These are phyloP conservation scores for Nibea coibor DNA, from an alignment of 2,113 vertebrate genomes.

Conservation along the genomic window DNA sequence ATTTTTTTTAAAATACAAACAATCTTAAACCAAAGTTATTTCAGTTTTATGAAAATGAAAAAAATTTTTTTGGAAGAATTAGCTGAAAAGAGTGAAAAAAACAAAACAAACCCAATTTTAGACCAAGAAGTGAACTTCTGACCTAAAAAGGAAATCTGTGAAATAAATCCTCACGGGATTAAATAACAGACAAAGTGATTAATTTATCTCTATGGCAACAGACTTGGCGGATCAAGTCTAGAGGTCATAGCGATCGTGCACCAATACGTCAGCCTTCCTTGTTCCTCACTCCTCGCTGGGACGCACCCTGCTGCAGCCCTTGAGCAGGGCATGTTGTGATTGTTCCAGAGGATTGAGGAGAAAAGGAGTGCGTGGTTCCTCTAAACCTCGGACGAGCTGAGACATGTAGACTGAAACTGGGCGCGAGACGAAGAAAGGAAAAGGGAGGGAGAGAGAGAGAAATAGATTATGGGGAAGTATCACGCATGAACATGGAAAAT, in stretches of 20 bases:
- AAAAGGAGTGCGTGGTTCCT: slow-evolving; percentile 71
- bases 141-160: not conserved
- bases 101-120: not conserved
- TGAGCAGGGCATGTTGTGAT: slow-evolving; percentile 66
- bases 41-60: not conserved
- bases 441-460: slow-evolving; percentile 68
- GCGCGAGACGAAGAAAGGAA: slow-evolving; percentile 72
- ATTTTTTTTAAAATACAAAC: not conserved
- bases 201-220: slow-evolving; percentile 32
- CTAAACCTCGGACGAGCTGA: slow-evolving; percentile 66
- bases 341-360: slow-evolving; percentile 68
- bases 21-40: not conserved
- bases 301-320: slow-evolving; percentile 63
- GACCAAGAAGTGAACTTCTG: not conserved
- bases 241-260: slow-evolving; percentile 41
- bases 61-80: not conserved
- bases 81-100: not conserved
- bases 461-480: slow-evolving; percentile 67
- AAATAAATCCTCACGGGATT: not conserved
- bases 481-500: slow-evolving; percentile 51
- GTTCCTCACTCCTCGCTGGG: slow-evolving; percentile 36
- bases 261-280: slow-evolving; percentile 49
- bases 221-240: slow-evolving; percentile 14
- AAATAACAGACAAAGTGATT: not conserved
- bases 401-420: slow-evolving; percentile 86